A percentile compares a stretch with the other conserved stretches of the same genome.
Conservation (phyloP, 2,113 vertebrate species). For the Enhydra lutris region DNA sequence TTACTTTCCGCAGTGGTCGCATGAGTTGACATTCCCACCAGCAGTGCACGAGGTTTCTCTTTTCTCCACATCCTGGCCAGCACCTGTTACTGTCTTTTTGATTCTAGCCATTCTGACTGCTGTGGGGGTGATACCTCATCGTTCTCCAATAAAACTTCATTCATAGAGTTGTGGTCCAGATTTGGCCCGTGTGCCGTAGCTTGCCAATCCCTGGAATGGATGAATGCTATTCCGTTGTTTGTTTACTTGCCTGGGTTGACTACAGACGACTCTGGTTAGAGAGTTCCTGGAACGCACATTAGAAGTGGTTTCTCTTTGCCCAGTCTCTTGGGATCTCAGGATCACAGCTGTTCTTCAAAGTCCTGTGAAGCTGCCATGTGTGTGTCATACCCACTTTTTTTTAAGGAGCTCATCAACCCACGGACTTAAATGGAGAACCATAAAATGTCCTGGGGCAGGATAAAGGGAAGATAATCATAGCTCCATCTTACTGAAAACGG, state of each 20-base stretch:
- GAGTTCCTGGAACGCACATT: not conserved
- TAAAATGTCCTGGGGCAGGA: not conserved
- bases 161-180: not conserved
- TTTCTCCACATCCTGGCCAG: not conserved
- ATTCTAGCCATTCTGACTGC: not conserved
- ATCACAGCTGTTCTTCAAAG: not conserved
- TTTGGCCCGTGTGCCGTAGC: not conserved
- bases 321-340: not conserved
- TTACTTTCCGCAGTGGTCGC: not conserved
- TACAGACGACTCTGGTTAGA: not conserved
- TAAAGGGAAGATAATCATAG: not conserved
- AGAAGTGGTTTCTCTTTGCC: not conserved
- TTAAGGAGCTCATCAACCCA: not conserved
- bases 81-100: not conserved
- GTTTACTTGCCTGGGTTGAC: not conserved
- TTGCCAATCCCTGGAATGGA: not conserved
- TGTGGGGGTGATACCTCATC: not conserved
- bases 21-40: not conserved
- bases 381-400: not conserved
- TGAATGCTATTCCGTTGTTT: not conserved
- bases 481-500: not conserved
- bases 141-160: not conserved
- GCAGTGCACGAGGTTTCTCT: not conserved
- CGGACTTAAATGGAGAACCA: not conserved
- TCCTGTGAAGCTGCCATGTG: rapidly evolving